Conservation (phyloP, 2,797 vertebrate genomes). For the Schizopygopsis pylzovi region DNA sequence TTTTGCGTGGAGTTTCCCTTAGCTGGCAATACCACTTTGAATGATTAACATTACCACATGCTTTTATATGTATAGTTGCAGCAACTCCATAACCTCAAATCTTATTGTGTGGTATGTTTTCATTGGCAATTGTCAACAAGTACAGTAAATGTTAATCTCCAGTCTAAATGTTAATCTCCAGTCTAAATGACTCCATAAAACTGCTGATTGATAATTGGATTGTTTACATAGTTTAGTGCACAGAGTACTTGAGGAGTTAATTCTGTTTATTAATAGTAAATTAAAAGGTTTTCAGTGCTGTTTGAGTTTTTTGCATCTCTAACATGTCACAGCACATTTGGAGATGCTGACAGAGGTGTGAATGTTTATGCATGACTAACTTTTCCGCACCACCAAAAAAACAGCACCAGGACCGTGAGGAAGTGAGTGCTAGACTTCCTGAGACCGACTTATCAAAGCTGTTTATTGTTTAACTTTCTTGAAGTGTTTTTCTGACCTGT, state of each 20-base stretch:
- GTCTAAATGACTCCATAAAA: background rate
- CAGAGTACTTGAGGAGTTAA: background rate
- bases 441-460: slow-evolving; percentile 3
- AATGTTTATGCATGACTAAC: background rate
- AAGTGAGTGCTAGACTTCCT: background rate
- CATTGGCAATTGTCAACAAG: background rate
- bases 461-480: slow-evolving; percentile 20
- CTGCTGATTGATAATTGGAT: background rate
- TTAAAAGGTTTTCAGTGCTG: too few relatives aligned
- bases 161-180: background rate
- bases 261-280: slow-evolving; percentile 1
- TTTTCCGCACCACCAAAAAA: background rate
- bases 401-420: background rate
- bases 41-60: background rate
- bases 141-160: slow-evolving; percentile 1
- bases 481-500: slow-evolving; percentile 11
- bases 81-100: background rate
- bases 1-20: background rate
- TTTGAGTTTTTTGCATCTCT: background rate
- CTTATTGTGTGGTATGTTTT: background rate
- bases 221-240: background rate
- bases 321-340: background rate
- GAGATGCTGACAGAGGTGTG: slow-evolving; percentile 1
- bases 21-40: background rate
- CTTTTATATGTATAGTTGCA: background rate